Conservation (phyloP, 2,113 vertebrate species). For the Barbus barbus region DNA sequence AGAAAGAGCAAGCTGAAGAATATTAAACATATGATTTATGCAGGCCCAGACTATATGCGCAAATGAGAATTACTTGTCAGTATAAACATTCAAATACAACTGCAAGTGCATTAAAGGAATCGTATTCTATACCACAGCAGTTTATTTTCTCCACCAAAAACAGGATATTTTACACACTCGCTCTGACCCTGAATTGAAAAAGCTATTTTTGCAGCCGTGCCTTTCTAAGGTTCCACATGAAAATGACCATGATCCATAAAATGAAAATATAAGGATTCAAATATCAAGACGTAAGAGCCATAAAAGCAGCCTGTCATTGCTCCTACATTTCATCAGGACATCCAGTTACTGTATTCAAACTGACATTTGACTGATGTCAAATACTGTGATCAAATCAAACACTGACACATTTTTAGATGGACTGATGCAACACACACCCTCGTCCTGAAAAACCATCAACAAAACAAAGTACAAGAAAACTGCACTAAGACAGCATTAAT, state of each 20-base stretch:
- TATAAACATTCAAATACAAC: background rate
- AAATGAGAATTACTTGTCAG: background rate
- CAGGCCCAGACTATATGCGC: background rate
- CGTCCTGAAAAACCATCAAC: background rate
- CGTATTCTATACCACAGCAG: background rate
- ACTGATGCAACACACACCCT: background rate
- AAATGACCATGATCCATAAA: background rate
- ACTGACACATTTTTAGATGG: background rate
- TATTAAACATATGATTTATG: constrained; percentile 1
- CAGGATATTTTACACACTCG: background rate
- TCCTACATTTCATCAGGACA: background rate
- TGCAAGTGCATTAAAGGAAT: background rate
- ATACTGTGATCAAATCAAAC: background rate
- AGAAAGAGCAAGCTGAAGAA: background rate
- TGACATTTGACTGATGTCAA: too few relatives aligned
- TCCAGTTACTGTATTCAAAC: background rate
- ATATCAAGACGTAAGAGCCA: background rate
- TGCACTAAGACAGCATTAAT: background rate
- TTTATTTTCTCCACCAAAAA: background rate
- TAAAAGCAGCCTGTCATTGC: background rate
- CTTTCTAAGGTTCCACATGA: background rate
- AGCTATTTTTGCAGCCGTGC: background rate
- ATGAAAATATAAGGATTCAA: background rate
- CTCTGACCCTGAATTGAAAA: background rate
- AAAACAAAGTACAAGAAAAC: background rate